A percentile compares a stretch with the other conserved stretches of the same genome.
These are phyloP conservation scores for Ryuthela nishihirai DNA, from an alignment of 2,888 invertebrate species.

Conservation along the genomic window DNA sequence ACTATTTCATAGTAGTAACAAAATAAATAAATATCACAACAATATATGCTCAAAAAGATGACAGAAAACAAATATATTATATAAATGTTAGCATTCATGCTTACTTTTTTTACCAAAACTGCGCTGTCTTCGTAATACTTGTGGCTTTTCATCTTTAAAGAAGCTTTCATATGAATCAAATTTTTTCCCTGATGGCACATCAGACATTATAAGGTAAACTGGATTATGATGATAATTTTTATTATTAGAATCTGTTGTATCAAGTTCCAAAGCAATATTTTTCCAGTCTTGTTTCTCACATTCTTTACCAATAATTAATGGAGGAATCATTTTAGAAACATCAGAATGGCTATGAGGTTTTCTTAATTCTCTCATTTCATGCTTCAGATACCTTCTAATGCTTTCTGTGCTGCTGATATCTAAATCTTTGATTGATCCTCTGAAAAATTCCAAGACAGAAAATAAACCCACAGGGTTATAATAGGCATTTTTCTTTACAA, in stretches of 20 bases:
- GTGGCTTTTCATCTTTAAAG: conserved; percentile 13
- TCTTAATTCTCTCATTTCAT: conserved; percentile 18
- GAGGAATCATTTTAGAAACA: conserved; percentile 38
- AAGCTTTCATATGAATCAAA: conserved; percentile 26
- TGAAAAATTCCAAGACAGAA: too few relatives aligned
- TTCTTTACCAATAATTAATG: conserved; percentile 12
- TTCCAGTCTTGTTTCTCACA: conserved; percentile 14
- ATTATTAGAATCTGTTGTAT: conserved; percentile 8
- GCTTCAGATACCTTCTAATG: conserved; percentile 13
- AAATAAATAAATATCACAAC: too few relatives aligned
- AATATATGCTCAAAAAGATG: too few relatives aligned
- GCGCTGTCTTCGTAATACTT: conserved; percentile 11
- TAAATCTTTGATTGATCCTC: conserved; percentile 7
- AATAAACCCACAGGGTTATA: too few relatives aligned
- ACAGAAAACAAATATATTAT: too few relatives aligned
- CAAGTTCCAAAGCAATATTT: conserved; percentile 10
- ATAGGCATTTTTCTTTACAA: too few relatives aligned
- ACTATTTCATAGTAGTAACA: too few relatives aligned
- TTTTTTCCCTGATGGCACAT: conserved; percentile 32
- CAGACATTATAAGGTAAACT: conserved; percentile 38
- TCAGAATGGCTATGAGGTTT: conserved; percentile 37
- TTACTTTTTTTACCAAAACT: conserved; percentile 33
- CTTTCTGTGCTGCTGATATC: conserved; percentile 1
- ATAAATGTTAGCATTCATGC: too few relatives aligned
- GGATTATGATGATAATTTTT: conserved; percentile 29